phyloP scores from a whole-genome alignment of 1,140 invertebrate genomes.

The Lasioglossum baleicum region DNA sequence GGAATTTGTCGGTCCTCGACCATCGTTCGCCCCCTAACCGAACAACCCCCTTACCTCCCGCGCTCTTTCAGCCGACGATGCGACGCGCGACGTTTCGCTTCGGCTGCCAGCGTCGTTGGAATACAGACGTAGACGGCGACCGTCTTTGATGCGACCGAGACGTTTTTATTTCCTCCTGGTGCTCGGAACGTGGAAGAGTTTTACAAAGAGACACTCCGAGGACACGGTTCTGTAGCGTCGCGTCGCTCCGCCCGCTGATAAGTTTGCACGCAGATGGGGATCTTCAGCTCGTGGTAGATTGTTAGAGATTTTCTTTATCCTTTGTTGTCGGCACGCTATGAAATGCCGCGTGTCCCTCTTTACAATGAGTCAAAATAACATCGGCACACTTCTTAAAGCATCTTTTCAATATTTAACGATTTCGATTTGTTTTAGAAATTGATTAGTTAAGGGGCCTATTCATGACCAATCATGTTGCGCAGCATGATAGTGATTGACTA shows the following conservation, averaged over 20 bases:
- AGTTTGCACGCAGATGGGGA: not conserved
- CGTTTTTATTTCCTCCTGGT: not conserved
- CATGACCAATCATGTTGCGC: no score
- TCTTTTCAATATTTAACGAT: no score
- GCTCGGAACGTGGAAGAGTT: not conserved
- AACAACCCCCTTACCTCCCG: no score
- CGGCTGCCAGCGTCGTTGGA: constrained; percentile 3
- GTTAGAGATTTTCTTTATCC: not conserved
- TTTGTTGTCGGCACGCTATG: not conserved
- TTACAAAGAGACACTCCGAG: not conserved
- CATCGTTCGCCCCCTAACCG: constrained; percentile 4
- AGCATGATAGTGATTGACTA: no score
- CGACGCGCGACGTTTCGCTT: constrained; percentile 24
- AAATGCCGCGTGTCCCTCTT: not conserved
- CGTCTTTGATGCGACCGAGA: not conserved
- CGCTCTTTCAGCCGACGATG: constrained; percentile 2
- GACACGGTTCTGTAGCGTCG: not conserved
- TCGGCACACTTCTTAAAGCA: no score
- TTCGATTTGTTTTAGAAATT: no score
- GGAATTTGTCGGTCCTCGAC: constrained; percentile 33
- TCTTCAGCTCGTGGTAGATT: not conserved
- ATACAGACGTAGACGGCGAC: not conserved
- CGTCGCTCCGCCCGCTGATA: not conserved
- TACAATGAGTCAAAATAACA: no score
- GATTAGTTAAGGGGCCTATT: no score